phyloP scores from a whole-genome alignment of 2,797 vertebrate genomes.

The Peromyscus attwateri region DNA sequence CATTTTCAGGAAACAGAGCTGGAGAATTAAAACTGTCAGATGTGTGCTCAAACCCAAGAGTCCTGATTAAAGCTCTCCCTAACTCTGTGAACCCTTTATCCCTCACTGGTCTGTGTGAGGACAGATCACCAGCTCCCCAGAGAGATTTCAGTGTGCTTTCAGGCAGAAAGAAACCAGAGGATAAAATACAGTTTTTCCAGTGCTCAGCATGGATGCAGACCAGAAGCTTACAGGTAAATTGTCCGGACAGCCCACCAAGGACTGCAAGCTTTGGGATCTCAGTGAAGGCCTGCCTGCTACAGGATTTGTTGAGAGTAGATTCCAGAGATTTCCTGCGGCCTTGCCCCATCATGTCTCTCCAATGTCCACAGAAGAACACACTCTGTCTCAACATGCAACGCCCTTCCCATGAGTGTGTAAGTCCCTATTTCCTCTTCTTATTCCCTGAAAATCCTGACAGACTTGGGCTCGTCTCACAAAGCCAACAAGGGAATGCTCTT shows the following conservation, averaged over 20 bases:
- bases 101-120: neutral
- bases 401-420: neutral
- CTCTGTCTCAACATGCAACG: neutral
- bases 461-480: neutral
- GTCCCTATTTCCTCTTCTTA: neutral
- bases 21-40: constrained; percentile 79
- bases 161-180: neutral
- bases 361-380: neutral
- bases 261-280: neutral
- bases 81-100: neutral
- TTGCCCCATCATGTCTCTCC: neutral
- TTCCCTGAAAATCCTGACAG: neutral
- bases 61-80: constrained; percentile 24
- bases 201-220: neutral
- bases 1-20: constrained; percentile 86
- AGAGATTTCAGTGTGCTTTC: neutral
- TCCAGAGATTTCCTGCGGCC: neutral
- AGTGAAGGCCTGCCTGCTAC: neutral
- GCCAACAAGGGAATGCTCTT: neutral
- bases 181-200: constrained; percentile 9
- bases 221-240: neutral
- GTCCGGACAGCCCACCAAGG: neutral
- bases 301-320: neutral
- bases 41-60: neutral
- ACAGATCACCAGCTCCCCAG: neutral